Conservation (phyloP, 1,140 invertebrate genomes). For the Bradynema listronoti region DNA sequence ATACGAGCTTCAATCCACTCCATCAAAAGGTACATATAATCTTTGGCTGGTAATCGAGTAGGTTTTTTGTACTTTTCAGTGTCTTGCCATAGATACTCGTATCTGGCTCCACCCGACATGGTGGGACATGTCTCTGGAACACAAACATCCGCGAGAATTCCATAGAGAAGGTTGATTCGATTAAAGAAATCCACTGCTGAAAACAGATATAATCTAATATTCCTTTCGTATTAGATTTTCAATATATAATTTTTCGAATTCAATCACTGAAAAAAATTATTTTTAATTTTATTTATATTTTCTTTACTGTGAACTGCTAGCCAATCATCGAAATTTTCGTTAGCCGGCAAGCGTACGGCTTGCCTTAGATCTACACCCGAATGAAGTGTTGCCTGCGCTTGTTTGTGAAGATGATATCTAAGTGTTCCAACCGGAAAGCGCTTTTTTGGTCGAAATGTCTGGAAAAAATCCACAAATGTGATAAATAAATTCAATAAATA, state of each 20-base stretch:
- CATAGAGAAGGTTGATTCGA: constrained; percentile 80
- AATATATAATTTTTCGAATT: background rate
- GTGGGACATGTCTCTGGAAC: constrained; percentile 77
- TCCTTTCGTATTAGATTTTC: background rate
- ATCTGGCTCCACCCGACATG: constrained; percentile 76
- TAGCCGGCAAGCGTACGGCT: constrained; percentile 75
- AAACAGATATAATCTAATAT: constrained; percentile 27
- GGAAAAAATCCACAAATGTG: constrained; percentile 17
- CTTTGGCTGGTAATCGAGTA: constrained; percentile 74
- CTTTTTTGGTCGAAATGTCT: constrained; percentile 85
- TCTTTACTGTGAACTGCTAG: constrained; percentile 84
- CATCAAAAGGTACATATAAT: constrained; percentile 81
- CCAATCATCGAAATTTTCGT: constrained; percentile 86
- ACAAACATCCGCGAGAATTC: constrained; percentile 80
- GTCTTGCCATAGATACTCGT: constrained; percentile 90
- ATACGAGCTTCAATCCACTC: constrained; percentile 89
- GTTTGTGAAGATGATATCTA: constrained; percentile 82
- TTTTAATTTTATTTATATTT: background rate
- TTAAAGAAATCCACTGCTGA: constrained; percentile 92
- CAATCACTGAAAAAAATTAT: background rate
- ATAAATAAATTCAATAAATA: constrained; percentile 5
- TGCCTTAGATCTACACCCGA: constrained; percentile 82
- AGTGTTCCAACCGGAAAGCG: constrained; percentile 81
- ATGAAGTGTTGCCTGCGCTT: constrained; percentile 82
- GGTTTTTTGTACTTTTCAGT: constrained; percentile 74